Evolutionary conservation across 92 coral and sea anemone species (phyloP), one percentile per base, ranked within the genome.

Genomic region (Actinostola sp.): DNA sequence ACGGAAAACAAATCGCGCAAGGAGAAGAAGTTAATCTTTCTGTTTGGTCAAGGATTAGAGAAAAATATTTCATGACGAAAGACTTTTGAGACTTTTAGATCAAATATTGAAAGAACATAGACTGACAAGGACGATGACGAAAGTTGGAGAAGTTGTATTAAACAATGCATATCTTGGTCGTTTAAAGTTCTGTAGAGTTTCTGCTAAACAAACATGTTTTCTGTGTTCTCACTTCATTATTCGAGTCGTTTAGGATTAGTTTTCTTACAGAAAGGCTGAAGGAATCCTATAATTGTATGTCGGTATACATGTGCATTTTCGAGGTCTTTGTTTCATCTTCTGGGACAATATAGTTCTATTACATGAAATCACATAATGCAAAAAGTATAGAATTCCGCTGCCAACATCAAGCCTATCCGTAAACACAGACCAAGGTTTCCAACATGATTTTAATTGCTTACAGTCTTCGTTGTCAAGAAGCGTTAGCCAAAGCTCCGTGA

Each of bases 221-320:
- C 13, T 63, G 46, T 13, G 49, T 66, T 34, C 54, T 48, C 41
- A 8, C 38, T 28, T 52, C 27, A 26, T 39, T 50, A 21, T 19
- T 38, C 66, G 32, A 24, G 41, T 27, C 17, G 19, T 36, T 60
- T 60, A 25, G 61, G 74, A 49, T 68, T 51, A 68, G n/a, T 19
- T 38, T 11, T 45, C 48, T 38, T 5, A 17, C 27, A 55, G 9
- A 50, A 17, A n/a, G 14, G 9, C n/a, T n/a, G 1, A 55, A 57
- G 32, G 56, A 71, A 58, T 71, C 33, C 77, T 41, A 13, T 71
- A 58, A 55, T 71, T 71, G 77, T 57, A n/a, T 30, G 61, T 68
- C 0, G 27, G 65, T 24, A 64, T 9, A 29, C 20, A 68, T 68
- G 23, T 19, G 59, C 13, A 44, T 16, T 49, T 68, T n/a, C 56